Conservation (phyloP, 2,113 vertebrate genomes). For the Podilymbus podiceps region DNA sequence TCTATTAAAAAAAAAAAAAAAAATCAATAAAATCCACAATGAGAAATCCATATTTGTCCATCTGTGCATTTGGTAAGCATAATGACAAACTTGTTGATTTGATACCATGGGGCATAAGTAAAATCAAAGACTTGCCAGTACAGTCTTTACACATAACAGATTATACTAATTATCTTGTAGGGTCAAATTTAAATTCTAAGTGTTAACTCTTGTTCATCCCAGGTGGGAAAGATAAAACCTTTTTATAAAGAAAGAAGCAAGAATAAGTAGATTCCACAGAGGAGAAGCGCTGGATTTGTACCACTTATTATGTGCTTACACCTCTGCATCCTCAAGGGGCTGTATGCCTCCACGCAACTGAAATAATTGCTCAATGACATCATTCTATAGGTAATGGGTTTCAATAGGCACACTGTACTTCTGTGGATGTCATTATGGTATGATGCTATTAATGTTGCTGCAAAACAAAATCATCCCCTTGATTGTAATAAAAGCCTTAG, state of each 20-base stretch:
- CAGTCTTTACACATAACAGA: slow-evolving; percentile 39
- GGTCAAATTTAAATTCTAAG: slow-evolving; percentile 40
- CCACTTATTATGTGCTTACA: not conserved
- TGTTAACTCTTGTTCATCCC: slow-evolving; percentile 54
- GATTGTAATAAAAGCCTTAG: not conserved
- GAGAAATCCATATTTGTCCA: slow-evolving; percentile 47
- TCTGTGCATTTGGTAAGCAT: slow-evolving; percentile 41
- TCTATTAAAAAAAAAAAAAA: not conserved
- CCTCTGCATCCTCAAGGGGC: not conserved
- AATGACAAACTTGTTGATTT: slow-evolving; percentile 52
- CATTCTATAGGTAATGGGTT: not conserved
- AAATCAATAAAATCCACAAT: slow-evolving; percentile 44
- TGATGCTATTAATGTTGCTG: not conserved
- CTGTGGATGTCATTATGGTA: not conserved
- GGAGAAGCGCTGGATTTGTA: not conserved
- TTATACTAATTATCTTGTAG: slow-evolving; percentile 57
- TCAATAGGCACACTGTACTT: not conserved
- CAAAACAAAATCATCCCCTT: not conserved
- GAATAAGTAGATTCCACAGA: not conserved
- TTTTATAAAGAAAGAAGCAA: not conserved
- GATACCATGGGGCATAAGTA: slow-evolving; percentile 33
- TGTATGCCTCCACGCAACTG: not conserved
- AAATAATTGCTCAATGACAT: not conserved
- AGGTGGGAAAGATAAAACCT: slow-evolving; percentile 14
- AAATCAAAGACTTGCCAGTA: slow-evolving; percentile 49